These are phyloP conservation scores for Callopanchax toddi DNA, from an alignment of 2,113 vertebrate species.

Conservation along the genomic window DNA sequence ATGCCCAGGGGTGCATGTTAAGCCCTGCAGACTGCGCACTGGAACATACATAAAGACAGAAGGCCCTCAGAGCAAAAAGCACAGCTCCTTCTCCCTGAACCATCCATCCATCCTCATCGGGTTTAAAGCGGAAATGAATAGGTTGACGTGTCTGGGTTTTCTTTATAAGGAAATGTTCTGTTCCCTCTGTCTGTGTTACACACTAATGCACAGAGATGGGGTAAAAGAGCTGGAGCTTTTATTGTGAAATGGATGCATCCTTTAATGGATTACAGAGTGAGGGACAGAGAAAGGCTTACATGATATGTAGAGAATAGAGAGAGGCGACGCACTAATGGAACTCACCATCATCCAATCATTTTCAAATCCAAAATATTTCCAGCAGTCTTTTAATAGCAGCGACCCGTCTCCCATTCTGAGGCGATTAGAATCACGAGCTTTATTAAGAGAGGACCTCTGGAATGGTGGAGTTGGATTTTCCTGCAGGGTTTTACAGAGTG, in stretches of 20 bases:
- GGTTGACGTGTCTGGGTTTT: slow-evolving; percentile 34
- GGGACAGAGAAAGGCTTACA: slow-evolving; percentile 10
- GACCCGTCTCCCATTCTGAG: slow-evolving; percentile 38
- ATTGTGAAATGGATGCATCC: slow-evolving; percentile 66
- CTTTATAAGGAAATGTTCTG: slow-evolving; percentile 49
- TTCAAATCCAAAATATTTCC: slow-evolving; percentile 59
- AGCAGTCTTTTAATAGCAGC: slow-evolving; percentile 57
- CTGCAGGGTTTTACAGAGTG: slow-evolving; percentile 36
- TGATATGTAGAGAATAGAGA: slow-evolving; percentile 33
- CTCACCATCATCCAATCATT: slow-evolving; percentile 64
- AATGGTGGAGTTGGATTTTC: slow-evolving; percentile 45
- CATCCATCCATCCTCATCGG: slow-evolving; percentile 54
- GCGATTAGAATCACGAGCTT: slow-evolving; percentile 50
- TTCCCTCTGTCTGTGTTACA: slow-evolving; percentile 59
- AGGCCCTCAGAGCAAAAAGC: slow-evolving; percentile 34
- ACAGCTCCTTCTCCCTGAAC: slow-evolving; percentile 38
- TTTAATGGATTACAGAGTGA: slow-evolving; percentile 53
- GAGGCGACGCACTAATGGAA: slow-evolving; percentile 65
- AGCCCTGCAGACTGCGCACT: slow-evolving; percentile 55
- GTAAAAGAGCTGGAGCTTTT: slow-evolving; percentile 53
- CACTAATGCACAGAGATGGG: slow-evolving; percentile 57
- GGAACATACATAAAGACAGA: slow-evolving; percentile 64
- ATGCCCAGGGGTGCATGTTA: slow-evolving; percentile 61
- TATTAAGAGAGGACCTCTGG: slow-evolving; percentile 27
- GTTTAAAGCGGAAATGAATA: slow-evolving; percentile 61